Conservation (phyloP, 2,888 invertebrate species). For the Lissocephala sabroskyi region DNA sequence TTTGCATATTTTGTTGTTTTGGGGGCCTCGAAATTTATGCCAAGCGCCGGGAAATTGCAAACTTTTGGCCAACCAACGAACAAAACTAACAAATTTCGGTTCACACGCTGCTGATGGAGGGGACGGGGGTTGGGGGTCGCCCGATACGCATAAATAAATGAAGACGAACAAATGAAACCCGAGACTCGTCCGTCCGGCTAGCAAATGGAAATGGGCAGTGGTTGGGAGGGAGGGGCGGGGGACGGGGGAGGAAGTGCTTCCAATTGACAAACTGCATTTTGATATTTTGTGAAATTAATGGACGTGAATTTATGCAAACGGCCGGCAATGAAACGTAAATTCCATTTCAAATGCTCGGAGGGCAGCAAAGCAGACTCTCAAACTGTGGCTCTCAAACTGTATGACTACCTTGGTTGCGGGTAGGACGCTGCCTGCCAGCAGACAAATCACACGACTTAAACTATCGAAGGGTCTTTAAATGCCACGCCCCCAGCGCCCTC, state of each 20-base stretch:
- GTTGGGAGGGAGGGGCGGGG: not conserved
- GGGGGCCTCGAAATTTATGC: conserved; percentile 6
- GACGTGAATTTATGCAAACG: conserved; percentile 14
- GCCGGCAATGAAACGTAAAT: not conserved
- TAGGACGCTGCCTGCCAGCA: not conserved
- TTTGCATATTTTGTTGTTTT: conserved; percentile 50
- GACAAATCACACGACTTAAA: no score
- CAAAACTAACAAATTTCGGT: conserved; percentile 15
- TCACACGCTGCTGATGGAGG: conserved; percentile 31
- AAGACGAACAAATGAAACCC: not conserved
- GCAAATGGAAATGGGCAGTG: conserved; percentile 4
- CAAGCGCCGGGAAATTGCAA: not conserved
- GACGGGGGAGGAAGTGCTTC: no score
- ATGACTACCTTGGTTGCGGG: not conserved
- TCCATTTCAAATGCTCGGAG: not conserved
- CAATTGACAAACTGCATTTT: conserved; percentile 41
- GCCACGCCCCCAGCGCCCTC: no score
- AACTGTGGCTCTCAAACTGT: not conserved
- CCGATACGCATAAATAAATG: conserved; percentile 6
- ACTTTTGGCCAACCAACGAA: not conserved
- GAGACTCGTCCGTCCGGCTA: conserved; percentile 9
- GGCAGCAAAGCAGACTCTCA: no score
- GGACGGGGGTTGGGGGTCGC: not conserved
- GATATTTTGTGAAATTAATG: conserved; percentile 27
- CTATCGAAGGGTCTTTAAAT: no score